Conservation (phyloP, 2,113 vertebrate species). For the Cyprinodon brontotheroides region DNA sequence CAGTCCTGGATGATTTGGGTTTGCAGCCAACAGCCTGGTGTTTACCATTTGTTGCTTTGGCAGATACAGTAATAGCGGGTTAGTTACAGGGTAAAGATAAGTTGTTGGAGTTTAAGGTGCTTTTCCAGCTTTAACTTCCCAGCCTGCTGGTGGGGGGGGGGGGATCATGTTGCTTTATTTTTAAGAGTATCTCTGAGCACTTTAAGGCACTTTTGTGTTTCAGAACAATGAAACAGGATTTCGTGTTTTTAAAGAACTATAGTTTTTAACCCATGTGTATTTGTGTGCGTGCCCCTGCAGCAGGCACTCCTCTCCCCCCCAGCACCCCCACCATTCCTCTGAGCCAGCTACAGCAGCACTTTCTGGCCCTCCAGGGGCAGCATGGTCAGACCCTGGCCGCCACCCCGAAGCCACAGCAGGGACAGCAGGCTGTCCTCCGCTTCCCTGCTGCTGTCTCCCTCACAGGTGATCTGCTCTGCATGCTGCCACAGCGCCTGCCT, state of each 20-base stretch:
- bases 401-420: conserved; percentile 74
- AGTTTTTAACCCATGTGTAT: conserved; percentile 10
- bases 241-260: not conserved
- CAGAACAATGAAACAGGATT: not conserved
- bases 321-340: conserved; percentile 84
- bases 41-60: too few species aligned
- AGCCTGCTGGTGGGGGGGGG: not conserved
- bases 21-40: not conserved
- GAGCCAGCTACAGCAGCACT: conserved; percentile 82
- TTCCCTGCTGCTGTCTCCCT: conserved; percentile 83
- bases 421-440: conserved; percentile 82
- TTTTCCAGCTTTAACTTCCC: not conserved
- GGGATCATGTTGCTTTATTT: not conserved
- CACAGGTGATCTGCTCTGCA: conserved; percentile 78
- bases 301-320: conserved; percentile 80
- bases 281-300: conserved; percentile 51
- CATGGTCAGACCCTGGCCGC: conserved; percentile 68
- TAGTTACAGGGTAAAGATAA: not conserved
- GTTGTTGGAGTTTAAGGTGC: not conserved
- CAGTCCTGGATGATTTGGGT: not conserved
- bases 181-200: not conserved
- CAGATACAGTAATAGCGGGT: not conserved
- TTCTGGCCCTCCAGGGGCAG: conserved; percentile 81
- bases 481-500: conserved; percentile 35
- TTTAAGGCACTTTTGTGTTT: not conserved